Conservation (phyloP, 2,888 invertebrate species). For the Leptodirus hochenwartii region DNA sequence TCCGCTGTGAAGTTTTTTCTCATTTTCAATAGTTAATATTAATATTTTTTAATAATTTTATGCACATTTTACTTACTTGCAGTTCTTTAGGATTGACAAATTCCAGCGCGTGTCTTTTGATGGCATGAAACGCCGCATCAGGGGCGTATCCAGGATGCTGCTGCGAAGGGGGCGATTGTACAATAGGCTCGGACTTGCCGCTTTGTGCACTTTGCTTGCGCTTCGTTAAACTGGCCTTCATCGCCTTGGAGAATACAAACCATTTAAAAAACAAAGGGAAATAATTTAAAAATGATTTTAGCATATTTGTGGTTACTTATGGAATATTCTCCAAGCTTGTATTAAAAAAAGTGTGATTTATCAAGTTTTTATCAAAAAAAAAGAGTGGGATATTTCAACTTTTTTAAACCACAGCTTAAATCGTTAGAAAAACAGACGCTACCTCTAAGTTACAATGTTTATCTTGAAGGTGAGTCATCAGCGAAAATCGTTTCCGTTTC, state of each 20-base stretch:
- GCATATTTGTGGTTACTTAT: too few relatives aligned
- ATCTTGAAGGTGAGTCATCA: conserved; percentile 93
- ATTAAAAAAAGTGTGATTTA: too few relatives aligned
- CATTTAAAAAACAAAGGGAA: conserved; percentile 5
- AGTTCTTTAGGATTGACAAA: conserved; percentile 79
- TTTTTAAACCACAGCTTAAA: too few relatives aligned
- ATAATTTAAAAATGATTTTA: neutral
- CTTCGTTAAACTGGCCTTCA: conserved; percentile 46
- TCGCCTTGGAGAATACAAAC: conserved; percentile 28
- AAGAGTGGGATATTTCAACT: too few relatives aligned
- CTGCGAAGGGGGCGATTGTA: conserved; percentile 31
- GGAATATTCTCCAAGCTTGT: too few relatives aligned
- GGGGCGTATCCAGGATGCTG: conserved; percentile 76
- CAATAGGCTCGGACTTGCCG: conserved; percentile 33
- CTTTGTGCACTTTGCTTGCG: conserved; percentile 36
- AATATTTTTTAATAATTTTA: conserved; percentile 1
- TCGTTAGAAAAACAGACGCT: too few relatives aligned
- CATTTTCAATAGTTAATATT: conserved; percentile 1
- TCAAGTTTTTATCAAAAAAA: too few relatives aligned
- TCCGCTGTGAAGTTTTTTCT: too few relatives aligned
- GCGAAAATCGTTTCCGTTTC: conserved; percentile 76
- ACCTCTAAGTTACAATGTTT: conserved; percentile 80
- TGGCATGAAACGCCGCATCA: conserved; percentile 92
- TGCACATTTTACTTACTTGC: conserved; percentile 54
- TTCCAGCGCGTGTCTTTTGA: conserved; percentile 85